These are phyloP conservation scores for Trichogramma pretiosum DNA, from an alignment of 1,140 invertebrate species.

Conservation along the genomic window DNA sequence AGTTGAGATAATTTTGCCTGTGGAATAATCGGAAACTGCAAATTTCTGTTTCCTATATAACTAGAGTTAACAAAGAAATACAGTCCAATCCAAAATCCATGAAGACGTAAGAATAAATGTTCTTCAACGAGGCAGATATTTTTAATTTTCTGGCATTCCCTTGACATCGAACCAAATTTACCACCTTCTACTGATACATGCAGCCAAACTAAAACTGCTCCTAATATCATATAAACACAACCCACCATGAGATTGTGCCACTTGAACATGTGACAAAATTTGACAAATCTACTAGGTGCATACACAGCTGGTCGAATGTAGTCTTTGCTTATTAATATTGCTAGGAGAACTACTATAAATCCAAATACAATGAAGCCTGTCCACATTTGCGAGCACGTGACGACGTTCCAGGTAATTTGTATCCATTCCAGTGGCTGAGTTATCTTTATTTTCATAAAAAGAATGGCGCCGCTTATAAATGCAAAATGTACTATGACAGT, in stretches of 20 bases:
- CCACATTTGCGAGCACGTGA: constrained; percentile 49
- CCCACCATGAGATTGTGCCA: constrained; percentile 51
- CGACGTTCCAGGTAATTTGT: constrained; percentile 36
- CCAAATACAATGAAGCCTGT: constrained; percentile 48
- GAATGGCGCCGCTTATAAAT: constrained; percentile 45
- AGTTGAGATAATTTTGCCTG: constrained; percentile 57
- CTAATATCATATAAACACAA: constrained; percentile 49
- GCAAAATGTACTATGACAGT: constrained; percentile 46
- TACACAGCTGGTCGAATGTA: constrained; percentile 47
- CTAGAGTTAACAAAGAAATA: constrained; percentile 56
- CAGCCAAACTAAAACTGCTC: constrained; percentile 52
- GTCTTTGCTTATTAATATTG: constrained; percentile 52
- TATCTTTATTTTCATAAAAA: constrained; percentile 47
- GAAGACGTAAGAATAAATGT: constrained; percentile 53
- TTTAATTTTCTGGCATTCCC: constrained; percentile 23
- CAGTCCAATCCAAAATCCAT: constrained; percentile 60
- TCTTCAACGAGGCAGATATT: constrained; percentile 45
- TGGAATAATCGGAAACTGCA: constrained; percentile 56
- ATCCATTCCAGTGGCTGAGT: constrained; percentile 48
- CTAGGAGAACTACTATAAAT: constrained; percentile 47
- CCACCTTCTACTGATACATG: constrained; percentile 53
- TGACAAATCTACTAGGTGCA: constrained; percentile 52
- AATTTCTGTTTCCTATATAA: constrained; percentile 34
- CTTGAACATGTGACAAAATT: constrained; percentile 52
- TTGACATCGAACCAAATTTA: constrained; percentile 42